A percentile compares a stretch with the other conserved stretches of the same genome.
Evolutionary conservation across 2,797 vertebrate genomes (phyloP).

Genomic region (Scolopax bukidnonensis): DNA sequence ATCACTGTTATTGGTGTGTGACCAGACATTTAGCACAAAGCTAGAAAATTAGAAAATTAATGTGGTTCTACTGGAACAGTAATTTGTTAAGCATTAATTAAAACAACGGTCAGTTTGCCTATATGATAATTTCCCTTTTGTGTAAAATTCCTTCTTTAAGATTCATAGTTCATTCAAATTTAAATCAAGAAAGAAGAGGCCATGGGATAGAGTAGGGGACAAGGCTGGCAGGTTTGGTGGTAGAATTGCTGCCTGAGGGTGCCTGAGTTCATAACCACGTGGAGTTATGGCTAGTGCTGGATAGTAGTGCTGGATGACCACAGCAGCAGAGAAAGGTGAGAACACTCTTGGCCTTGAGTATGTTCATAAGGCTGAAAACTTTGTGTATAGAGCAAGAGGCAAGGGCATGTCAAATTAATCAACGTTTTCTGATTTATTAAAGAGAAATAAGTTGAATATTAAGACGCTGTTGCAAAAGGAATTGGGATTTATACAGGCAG

Average conservation of each 20-base stretch:
- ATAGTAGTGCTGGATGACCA: not conserved
- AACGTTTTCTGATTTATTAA: not conserved
- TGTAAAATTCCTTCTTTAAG: not conserved
- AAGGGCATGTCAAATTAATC: not conserved
- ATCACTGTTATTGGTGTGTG: not conserved
- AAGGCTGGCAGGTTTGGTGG: not conserved
- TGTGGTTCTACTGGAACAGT: not conserved
- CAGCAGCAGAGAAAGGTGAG: not conserved
- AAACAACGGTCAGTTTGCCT: not conserved
- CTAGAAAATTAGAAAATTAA: not conserved
- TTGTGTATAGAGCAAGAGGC: not conserved
- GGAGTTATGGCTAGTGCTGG: not conserved
- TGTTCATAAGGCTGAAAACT: not conserved
- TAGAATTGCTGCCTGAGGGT: not conserved
- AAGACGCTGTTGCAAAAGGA: not conserved
- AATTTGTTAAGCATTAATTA: not conserved
- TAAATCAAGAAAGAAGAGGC: not conserved
- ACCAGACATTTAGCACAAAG: not conserved
- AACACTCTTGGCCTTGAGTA: not conserved
- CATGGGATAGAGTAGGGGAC: not conserved
- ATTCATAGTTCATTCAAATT: not conserved
- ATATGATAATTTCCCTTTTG: not conserved
- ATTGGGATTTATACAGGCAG: not conserved
- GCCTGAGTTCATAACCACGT: not conserved
- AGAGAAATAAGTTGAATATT: not conserved